Percentiles rank a stretch among this genome's conserved stretches.
Evolutionary conservation across 2,888 invertebrate genomes (phyloP).

Genomic region (Conchocele bisecta): DNA sequence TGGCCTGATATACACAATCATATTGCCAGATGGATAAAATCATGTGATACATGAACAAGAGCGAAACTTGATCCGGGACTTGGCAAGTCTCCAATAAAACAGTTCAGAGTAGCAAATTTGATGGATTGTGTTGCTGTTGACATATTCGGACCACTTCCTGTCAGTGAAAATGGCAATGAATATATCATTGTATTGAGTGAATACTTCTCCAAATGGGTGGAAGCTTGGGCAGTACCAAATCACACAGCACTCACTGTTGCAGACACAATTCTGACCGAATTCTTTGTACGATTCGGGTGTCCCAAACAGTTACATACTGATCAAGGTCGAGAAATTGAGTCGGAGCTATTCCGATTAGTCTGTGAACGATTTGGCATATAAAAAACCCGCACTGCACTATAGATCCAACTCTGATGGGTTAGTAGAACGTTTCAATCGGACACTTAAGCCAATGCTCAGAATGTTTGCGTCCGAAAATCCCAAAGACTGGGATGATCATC

Average conservation of each 20-base stretch:
- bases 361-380: slow-evolving; percentile 50
- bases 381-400: slow-evolving; percentile 54
- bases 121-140: slow-evolving; percentile 53
- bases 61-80: slow-evolving; percentile 41
- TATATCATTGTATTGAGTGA: slow-evolving; percentile 57
- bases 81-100: slow-evolving; percentile 38
- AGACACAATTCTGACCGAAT: slow-evolving; percentile 49
- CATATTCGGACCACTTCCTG: slow-evolving; percentile 52
- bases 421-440: slow-evolving; percentile 46
- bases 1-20: slow-evolving; percentile 50
- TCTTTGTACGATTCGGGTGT: too few species aligned
- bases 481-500: slow-evolving; percentile 53
- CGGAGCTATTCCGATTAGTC: slow-evolving; percentile 46
- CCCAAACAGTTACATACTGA: too few species aligned
- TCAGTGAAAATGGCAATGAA: slow-evolving; percentile 44
- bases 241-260: slow-evolving; percentile 52
- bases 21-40: slow-evolving; percentile 37
- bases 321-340: slow-evolving; percentile 59
- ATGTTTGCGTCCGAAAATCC: slow-evolving; percentile 26
- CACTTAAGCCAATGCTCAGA: slow-evolving; percentile 34
- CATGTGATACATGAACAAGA: slow-evolving; percentile 44
- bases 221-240: slow-evolving; percentile 35
- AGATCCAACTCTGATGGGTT: slow-evolving; percentile 54
- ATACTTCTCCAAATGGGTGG: slow-evolving; percentile 61
- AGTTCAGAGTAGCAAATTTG: slow-evolving; percentile 15